These are phyloP conservation scores for Porites rus DNA, from an alignment of 92 coral and sea anemone species.

Conservation along the genomic window DNA sequence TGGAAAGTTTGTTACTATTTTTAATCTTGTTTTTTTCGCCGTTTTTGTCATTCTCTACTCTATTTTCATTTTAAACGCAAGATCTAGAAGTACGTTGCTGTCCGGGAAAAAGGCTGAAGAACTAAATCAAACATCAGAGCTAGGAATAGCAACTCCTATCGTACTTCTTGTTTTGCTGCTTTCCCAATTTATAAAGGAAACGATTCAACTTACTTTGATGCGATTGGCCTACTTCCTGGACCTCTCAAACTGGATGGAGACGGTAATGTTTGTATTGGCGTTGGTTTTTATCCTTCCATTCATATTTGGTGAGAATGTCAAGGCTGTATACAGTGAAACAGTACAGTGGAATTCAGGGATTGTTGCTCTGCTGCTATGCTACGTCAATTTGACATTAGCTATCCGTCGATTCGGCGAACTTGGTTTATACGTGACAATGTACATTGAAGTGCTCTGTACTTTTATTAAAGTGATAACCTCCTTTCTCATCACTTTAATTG, in stretches of 20 bases:
- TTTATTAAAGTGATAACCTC: slow-evolving; percentile 74
- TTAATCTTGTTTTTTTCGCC: slow-evolving; percentile 49
- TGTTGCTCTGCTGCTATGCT: slow-evolving; percentile 67
- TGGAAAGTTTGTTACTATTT: slow-evolving; percentile 64
- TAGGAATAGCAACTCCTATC: slow-evolving; percentile 3
- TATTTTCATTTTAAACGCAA: slow-evolving; percentile 59
- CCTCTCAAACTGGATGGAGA: slow-evolving; percentile 67
- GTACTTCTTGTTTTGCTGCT: slow-evolving; percentile 39
- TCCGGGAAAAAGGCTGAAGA: background rate
- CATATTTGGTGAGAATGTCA: background rate
- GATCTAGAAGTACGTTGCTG: slow-evolving; percentile 43
- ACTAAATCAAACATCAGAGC: background rate
- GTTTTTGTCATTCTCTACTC: slow-evolving; percentile 63
- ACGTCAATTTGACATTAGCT: slow-evolving; percentile 65
- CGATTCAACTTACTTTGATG: slow-evolving; percentile 63
- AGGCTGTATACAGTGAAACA: slow-evolving; percentile 31
- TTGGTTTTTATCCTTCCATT: slow-evolving; percentile 62
- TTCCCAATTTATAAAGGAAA: slow-evolving; percentile 60
- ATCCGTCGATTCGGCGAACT: slow-evolving; percentile 71
- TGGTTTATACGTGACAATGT: slow-evolving; percentile 93
- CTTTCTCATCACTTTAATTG: slow-evolving; percentile 63
- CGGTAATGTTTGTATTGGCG: slow-evolving; percentile 32
- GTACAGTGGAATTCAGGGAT: slow-evolving; percentile 76
- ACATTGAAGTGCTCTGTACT: slow-evolving; percentile 79
- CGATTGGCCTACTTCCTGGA: slow-evolving; percentile 69